Percentiles rank a stretch among this genome's conserved stretches.
These are phyloP conservation scores for Merodon equestris DNA, from an alignment of 2,888 invertebrate genomes.

Conservation along the genomic window DNA sequence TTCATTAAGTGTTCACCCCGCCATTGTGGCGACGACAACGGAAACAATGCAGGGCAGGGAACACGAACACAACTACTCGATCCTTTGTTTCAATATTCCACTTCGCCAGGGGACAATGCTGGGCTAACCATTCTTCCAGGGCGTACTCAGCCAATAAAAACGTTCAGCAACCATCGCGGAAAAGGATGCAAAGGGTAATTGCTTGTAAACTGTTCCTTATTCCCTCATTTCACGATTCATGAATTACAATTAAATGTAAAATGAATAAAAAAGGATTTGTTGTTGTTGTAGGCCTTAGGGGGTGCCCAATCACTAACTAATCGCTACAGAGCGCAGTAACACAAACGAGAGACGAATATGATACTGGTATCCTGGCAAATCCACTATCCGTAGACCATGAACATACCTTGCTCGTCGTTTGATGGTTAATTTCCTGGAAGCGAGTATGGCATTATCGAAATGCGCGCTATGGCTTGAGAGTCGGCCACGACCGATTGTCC, in stretches of 20 bases:
- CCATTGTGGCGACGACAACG: slow-evolving; percentile 60
- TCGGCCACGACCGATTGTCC: slow-evolving; percentile 53
- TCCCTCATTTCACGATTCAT: slow-evolving; percentile 15
- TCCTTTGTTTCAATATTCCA: slow-evolving; percentile 62
- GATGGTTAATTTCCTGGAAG: slow-evolving; percentile 64
- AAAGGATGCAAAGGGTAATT: slow-evolving; percentile 26
- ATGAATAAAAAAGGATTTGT: slow-evolving; percentile 58
- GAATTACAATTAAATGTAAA: slow-evolving; percentile 63
- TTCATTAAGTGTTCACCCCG: slow-evolving; percentile 46
- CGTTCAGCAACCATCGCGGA: slow-evolving; percentile 23
- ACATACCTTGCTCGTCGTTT: slow-evolving; percentile 1
- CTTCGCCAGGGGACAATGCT: slow-evolving; percentile 19
- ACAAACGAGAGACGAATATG: too few relatives aligned
- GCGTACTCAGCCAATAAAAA: slow-evolving; percentile 51
- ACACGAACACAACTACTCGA: slow-evolving; percentile 51
- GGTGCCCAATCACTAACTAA: slow-evolving; percentile 46
- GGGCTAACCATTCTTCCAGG: background rate
- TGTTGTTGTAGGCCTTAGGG: slow-evolving; percentile 63
- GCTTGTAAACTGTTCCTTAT: slow-evolving; percentile 13
- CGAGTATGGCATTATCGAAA: slow-evolving; percentile 46
- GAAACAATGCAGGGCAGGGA: slow-evolving; percentile 54
- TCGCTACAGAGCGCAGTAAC: background rate
- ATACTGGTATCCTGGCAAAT: slow-evolving; percentile 31
- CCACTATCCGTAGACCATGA: slow-evolving; percentile 32
- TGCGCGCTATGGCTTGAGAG: slow-evolving; percentile 45